phyloP scores from a whole-genome alignment of 2,888 invertebrate genomes.

The Ctena decussata region DNA sequence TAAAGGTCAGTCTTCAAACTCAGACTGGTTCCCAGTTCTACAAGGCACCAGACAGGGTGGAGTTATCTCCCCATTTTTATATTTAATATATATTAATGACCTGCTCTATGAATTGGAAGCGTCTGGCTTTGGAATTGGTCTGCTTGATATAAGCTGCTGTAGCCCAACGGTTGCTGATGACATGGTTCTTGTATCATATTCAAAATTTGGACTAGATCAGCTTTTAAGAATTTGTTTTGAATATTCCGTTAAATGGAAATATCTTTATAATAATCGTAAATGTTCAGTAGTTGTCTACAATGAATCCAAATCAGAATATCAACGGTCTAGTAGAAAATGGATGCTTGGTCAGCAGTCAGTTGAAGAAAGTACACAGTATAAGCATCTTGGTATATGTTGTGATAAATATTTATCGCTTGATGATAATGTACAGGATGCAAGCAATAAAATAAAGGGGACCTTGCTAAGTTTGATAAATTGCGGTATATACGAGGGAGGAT shows the following conservation, averaged over 20 bases:
- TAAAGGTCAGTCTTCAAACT: background rate
- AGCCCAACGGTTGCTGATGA: background rate
- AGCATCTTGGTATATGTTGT: background rate
- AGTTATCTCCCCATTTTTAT: background rate
- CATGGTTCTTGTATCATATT: background rate
- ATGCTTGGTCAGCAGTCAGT: background rate
- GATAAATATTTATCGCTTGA: background rate
- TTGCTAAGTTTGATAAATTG: background rate
- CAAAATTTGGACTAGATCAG: background rate
- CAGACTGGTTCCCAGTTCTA: constrained; percentile 3
- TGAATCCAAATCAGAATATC: background rate
- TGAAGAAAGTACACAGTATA: background rate
- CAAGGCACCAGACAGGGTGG: background rate
- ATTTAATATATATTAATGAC: too few relatives aligned
- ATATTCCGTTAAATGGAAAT: background rate
- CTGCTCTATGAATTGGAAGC: background rate
- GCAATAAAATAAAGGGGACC: background rate
- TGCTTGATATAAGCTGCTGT: background rate
- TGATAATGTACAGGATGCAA: background rate
- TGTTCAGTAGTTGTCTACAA: too few relatives aligned
- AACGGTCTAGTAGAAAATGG: background rate
- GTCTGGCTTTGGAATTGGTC: background rate
- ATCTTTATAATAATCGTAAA: background rate
- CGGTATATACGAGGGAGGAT: background rate
- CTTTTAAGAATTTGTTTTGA: background rate